phyloP scores from a whole-genome alignment of 2,113 vertebrate species.

The Trachemys scripta region DNA sequence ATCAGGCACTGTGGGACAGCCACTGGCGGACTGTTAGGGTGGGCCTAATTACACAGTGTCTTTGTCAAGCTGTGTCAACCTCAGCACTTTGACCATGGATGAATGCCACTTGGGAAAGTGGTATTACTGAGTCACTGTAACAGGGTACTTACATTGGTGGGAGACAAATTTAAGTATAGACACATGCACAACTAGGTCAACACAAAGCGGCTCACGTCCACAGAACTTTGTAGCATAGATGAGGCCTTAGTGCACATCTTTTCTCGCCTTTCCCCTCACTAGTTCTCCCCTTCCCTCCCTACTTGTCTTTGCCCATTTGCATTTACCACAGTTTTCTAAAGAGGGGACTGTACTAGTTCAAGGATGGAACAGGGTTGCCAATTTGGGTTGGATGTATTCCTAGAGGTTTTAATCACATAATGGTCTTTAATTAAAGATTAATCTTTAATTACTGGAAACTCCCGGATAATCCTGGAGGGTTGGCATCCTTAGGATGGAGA shows the following conservation, averaged over 20 bases:
- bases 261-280: background rate
- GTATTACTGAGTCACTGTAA: background rate
- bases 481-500: background rate
- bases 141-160: background rate
- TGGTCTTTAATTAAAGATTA: no score
- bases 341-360: background rate
- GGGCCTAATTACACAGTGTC: background rate
- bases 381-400: no score
- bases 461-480: no score
- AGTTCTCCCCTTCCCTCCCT: background rate
- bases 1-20: background rate
- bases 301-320: background rate
- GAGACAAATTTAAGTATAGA: background rate
- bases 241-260: background rate
- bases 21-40: background rate
- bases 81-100: background rate
- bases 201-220: background rate
- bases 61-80: background rate
- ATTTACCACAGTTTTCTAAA: background rate
- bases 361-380: background rate
- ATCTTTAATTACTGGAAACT: no score
- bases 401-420: no score
- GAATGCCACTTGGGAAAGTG: background rate
- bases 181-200: background rate
- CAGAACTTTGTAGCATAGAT: background rate